Evolutionary conservation across 37 sponge, comb jelly and placozoan species (phyloP).

Genomic region (Aplysina aerophoba): DNA sequence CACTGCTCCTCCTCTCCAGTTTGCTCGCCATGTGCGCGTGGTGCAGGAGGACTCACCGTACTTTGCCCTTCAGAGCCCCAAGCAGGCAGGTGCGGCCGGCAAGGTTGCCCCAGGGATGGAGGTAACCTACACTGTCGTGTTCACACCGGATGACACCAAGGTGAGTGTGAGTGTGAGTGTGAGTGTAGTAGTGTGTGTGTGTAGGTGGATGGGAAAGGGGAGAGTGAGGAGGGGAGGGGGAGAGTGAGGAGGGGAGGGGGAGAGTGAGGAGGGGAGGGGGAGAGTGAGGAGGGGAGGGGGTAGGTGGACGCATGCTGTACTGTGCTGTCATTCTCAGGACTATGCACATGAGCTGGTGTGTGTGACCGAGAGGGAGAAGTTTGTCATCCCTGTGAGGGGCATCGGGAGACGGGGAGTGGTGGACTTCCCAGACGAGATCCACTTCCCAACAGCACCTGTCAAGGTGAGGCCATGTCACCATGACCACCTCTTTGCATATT

Average conservation of each 20-base stretch:
- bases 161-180: slow-evolving; percentile 7
- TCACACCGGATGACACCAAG: slow-evolving; percentile 89
- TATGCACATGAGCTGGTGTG: slow-evolving; percentile 89
- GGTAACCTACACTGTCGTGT: slow-evolving; percentile 76
- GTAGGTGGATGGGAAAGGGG: no score
- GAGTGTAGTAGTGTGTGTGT: no score
- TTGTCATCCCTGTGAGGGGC: slow-evolving; percentile 86
- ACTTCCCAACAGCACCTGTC: slow-evolving; percentile 90
- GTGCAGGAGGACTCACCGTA: slow-evolving; percentile 91
- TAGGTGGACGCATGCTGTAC: neutral
- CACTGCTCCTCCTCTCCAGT: slow-evolving; percentile 40
- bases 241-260: neutral
- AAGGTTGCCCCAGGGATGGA: slow-evolving; percentile 99
- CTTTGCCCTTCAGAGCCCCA: slow-evolving; percentile 73
- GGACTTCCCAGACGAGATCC: slow-evolving; percentile 95
- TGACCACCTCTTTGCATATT: slow-evolving; percentile 10
- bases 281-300: neutral
- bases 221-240: no score
- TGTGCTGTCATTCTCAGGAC: slow-evolving; percentile 58
- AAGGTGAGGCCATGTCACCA: slow-evolving; percentile 44
- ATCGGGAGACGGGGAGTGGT: slow-evolving; percentile 90
- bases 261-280: neutral
- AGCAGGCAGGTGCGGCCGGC: slow-evolving; percentile 46
- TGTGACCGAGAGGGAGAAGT: slow-evolving; percentile 95
- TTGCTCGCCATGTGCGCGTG: slow-evolving; percentile 87